Evolutionary conservation across 2,113 vertebrate genomes (phyloP).

Genomic region (Dermatemys mawii): DNA sequence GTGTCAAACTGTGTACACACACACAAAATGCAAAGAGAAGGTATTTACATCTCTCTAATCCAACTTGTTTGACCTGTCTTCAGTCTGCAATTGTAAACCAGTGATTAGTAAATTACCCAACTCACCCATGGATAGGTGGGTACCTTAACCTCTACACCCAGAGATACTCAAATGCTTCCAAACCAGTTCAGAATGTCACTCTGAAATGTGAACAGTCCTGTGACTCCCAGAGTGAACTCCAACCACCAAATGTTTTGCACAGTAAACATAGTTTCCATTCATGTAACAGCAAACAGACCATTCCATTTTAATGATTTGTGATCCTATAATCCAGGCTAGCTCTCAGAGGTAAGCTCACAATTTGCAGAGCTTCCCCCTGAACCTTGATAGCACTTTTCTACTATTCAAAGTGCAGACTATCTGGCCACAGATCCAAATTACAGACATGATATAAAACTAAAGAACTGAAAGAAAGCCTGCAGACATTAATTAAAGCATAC

Average conservation of each 20-base stretch:
- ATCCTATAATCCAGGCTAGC: constrained; percentile 67
- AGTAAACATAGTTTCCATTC: constrained; percentile 63
- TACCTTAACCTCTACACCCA: constrained; percentile 19
- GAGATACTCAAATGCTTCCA: neutral
- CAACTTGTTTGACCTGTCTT: neutral
- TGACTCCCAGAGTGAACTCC: neutral
- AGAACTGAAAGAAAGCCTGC: neutral
- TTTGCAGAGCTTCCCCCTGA: constrained; percentile 66
- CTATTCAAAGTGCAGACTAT: constrained; percentile 28
- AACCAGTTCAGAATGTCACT: constrained; percentile 22
- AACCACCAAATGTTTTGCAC: constrained; percentile 22
- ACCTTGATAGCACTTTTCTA: constrained; percentile 42
- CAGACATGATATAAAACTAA: neutral
- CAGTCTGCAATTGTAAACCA: neutral
- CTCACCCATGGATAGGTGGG: neutral
- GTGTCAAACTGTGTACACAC: neutral
- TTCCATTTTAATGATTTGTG: constrained; percentile 70
- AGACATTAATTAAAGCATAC: neutral
- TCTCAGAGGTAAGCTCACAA: constrained; percentile 68
- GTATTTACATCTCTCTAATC: neutral
- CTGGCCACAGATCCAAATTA: constrained; percentile 27
- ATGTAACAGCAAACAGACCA: constrained; percentile 59
- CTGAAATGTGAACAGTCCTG: neutral
- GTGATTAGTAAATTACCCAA: neutral
- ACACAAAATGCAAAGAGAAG: neutral